phyloP scores from a whole-genome alignment of 2,113 vertebrate genomes.

The Leptobrachium ailaonicum region DNA sequence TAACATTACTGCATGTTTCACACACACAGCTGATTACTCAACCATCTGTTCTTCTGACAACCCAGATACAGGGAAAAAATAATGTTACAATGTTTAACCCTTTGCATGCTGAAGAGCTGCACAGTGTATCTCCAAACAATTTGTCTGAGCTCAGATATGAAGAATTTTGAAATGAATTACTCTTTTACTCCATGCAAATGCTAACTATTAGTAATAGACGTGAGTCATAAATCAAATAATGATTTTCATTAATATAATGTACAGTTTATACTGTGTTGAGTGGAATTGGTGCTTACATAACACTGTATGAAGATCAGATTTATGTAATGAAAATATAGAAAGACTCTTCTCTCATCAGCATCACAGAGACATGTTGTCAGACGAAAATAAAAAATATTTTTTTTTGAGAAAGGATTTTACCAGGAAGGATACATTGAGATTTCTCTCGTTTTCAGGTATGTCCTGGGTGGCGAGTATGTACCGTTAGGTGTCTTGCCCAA shows the following conservation, averaged over 20 bases:
- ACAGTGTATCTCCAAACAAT: not conserved
- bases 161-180: conserved; percentile 30
- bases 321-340: conserved; percentile 29
- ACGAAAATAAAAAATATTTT: no score
- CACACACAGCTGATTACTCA: conserved; percentile 45
- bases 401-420: no score
- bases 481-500: no score
- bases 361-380: not conserved
- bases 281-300: conserved; percentile 28
- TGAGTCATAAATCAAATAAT: conserved; percentile 30
- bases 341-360: not conserved
- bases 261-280: conserved; percentile 13
- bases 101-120: not conserved
- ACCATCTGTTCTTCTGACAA: conserved; percentile 44
- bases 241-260: conserved; percentile 46
- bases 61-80: conserved; percentile 17
- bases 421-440: no score
- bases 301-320: conserved; percentile 30
- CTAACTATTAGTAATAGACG: conserved; percentile 52
- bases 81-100: conserved; percentile 30
- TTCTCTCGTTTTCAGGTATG: no score
- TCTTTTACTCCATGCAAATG: conserved; percentile 38
- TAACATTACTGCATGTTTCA: conserved; percentile 41
- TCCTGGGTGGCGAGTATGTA: no score
- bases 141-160: not conserved